Conservation (phyloP, 2,113 vertebrate genomes). For the Penelope pileata region DNA sequence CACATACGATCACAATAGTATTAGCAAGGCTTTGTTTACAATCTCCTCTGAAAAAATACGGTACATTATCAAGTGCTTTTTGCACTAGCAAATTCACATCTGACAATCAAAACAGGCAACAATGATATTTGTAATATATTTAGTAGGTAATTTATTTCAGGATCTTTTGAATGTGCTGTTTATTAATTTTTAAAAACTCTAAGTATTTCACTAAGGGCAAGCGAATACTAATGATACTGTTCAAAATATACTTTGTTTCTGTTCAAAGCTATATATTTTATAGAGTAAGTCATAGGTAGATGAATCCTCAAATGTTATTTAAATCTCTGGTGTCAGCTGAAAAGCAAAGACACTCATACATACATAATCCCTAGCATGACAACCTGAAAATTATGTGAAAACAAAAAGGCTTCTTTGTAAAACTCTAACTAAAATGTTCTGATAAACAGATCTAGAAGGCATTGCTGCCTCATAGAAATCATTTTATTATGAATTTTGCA, state of each 20-base stretch:
- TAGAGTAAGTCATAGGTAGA: constrained; percentile 37
- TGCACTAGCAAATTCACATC: neutral
- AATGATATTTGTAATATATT: neutral
- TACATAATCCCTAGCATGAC: constrained; percentile 56
- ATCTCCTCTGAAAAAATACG: neutral
- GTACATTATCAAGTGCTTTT: constrained; percentile 32
- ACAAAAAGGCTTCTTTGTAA: constrained; percentile 53
- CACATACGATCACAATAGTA: constrained; percentile 49
- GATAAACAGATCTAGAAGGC: constrained; percentile 54
- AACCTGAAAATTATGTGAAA: constrained; percentile 68
- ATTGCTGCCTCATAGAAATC: constrained; percentile 53
- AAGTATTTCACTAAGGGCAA: constrained; percentile 30
- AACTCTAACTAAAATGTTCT: constrained; percentile 54
- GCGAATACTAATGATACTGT: constrained; percentile 8
- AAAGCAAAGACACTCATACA: constrained; percentile 66
- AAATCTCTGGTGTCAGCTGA: constrained; percentile 74
- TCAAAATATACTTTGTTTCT: constrained; percentile 40
- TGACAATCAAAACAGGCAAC: constrained; percentile 41
- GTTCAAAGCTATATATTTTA: constrained; percentile 61
- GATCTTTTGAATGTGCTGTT: neutral
- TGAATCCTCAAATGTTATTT: constrained; percentile 65
- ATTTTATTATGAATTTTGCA: constrained; percentile 67
- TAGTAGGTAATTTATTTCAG: constrained; percentile 8
- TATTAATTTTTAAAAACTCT: constrained; percentile 63
- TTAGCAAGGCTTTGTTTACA: constrained; percentile 51